Evolutionary conservation across 2,797 vertebrate species (phyloP), one percentile per base, ranked within the genome.

Genomic region (Pangasius mekongensis): DNA sequence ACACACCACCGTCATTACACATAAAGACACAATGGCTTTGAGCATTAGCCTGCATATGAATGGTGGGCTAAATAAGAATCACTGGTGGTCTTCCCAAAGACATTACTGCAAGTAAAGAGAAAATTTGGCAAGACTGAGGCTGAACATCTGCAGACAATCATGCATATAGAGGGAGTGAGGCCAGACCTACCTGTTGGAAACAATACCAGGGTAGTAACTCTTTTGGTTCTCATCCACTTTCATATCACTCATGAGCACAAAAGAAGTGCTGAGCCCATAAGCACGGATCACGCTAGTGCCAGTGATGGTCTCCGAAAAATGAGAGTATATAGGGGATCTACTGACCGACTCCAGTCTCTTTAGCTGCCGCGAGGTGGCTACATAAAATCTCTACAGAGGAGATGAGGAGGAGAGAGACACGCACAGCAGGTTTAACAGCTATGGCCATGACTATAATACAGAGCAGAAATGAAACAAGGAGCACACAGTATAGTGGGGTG

Each of bases 241-340:
- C 77, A 78, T 78, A 78, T 99, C 96, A 82, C 91, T 98, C 93
- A 97, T 93, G 90, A 92, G 92, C 86, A 97, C 84, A 3, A 99
- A 99, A 92, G 97, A 94, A 62, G 89, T 87, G 86, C 94, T 93
- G 86, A 97, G 96, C 89, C 95, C 91, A 0, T 97, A 99, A 76
- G 98, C 99, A 92, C 98, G 96, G 95, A 99, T 98, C 92, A 99
- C 95, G 47, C 97, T 98, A 84, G 95, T 92, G 87, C 99, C 99
- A 0, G 97, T 97, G 89, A 99, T 88, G 0, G 97, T 98, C 95
- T 99, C 99, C 7, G 98, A 99, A 95, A 99, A 99, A 94, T 99
- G 98, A 39, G 98, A 99, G 94, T 98, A 99, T 91, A 99, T 97
- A 71, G 99, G 98, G 11, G 99, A 99, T 88, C 99, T 96, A 95